Evolutionary conservation across 1,140 invertebrate species (phyloP).

Genomic region (Sycophila sp.): DNA sequence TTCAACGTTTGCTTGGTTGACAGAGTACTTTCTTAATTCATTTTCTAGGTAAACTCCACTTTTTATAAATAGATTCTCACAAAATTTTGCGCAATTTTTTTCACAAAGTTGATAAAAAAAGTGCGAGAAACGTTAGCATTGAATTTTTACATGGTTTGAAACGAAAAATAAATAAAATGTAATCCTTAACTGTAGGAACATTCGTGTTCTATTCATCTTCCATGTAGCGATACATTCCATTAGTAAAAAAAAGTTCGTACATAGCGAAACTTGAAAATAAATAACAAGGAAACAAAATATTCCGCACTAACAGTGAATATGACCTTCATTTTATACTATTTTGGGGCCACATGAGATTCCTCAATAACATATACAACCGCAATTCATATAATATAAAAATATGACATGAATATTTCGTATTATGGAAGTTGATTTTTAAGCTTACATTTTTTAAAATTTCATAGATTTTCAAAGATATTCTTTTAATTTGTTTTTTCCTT

Average conservation of each 20-base stretch:
- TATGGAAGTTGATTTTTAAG: too few species aligned
- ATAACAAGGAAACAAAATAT: conserved; percentile 25
- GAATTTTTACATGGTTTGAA: too few species aligned
- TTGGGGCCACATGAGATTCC: not conserved
- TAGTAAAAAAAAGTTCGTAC: conserved; percentile 50
- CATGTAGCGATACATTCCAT: conserved; percentile 66
- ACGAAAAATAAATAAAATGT: too few species aligned
- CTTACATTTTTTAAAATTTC: too few species aligned
- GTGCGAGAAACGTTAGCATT: too few species aligned
- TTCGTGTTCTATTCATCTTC: conserved; percentile 55
- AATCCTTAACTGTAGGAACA: conserved; percentile 11
- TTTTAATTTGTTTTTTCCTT: not conserved
- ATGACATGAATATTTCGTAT: too few species aligned
- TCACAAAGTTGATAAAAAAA: too few species aligned
- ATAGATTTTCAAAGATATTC: too few species aligned
- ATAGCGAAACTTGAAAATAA: conserved; percentile 3
- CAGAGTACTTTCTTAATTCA: conserved; percentile 13
- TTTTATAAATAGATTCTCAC: conserved; percentile 1
- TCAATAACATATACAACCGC: too few species aligned
- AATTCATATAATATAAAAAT: too few species aligned
- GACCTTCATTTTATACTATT: not conserved
- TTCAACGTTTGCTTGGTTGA: too few species aligned
- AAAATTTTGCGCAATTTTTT: too few species aligned
- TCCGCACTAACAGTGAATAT: not conserved
- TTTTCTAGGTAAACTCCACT: not conserved